Evolutionary conservation across 2,113 vertebrate species (phyloP), one percentile per base, ranked within the genome.

Genomic region (Antechinus stuartii): DNA sequence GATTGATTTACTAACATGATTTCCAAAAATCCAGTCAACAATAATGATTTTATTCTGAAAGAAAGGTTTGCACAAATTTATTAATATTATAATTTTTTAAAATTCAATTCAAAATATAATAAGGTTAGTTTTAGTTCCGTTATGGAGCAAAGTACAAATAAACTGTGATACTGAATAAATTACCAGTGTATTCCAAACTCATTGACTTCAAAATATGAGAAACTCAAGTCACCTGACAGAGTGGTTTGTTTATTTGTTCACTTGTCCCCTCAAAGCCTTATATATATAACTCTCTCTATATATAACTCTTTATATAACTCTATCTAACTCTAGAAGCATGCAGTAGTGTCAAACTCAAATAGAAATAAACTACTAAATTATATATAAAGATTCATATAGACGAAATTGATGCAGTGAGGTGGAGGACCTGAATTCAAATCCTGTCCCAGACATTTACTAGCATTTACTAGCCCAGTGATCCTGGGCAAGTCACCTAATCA

Each of bases 181-280:
- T 94, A 91, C 42, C 76, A 96, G 5, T 55, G 93, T 90, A 92
- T 95, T 98, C 90, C 95, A 89, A 95, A 96, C n/a, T 90, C 91
- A 84, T 95, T 96, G 25, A 97, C 90, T 94, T 92, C 91, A 94
- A 95, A n/a, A 55, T 95, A 95, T 95, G 52, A 97, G 42, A 94
- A 94, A 95, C 7, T 50, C 27, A 42, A 94, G 55, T 96, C 95
- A 97, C 96, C 84, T 90, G 89, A 96, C 94, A 94, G 10, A 30
- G 35, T 19, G 91, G 54, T 91, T 96, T 98, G 53, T 91, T 96
- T 98, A 98, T 97, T 53, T 97, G 93, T 94, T 97, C 27, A 27
- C 89, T 95, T 97, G 94, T 95, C 46, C 89, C 95, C 53, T 89
- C 95, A 95, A 92, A 97, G 76, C 95, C 94, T 93, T 1, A 0